Evolutionary conservation across 2,113 vertebrate species (phyloP), one percentile per base, ranked within the genome.

Genomic region (Rostratula benghalensis): DNA sequence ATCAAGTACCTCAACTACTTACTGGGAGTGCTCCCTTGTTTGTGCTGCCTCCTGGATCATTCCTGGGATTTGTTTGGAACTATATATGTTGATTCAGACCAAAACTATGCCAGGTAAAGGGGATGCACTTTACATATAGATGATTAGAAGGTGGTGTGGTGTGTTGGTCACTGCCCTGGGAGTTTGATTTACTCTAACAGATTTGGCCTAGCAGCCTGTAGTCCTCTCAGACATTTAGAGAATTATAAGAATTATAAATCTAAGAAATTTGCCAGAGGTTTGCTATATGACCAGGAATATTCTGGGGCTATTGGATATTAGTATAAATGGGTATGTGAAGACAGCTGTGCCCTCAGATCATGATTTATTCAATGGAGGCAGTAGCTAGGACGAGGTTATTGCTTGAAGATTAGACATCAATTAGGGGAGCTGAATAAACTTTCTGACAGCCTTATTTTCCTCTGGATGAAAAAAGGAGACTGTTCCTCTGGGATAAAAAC

Each of bases 401-500:
- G 19, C 54, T 46, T 74, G 76, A 78, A 61, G 60, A 70, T 17
- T n/a, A 43, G 48, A 28, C 5, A 7, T 61, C 59, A 78, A 4
- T 60, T 56, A 86, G 35, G 11, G 69, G 45, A 61, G n/a, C 21
- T 50, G 54, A 92, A 92, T 41, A 94, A 89, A 84, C 31, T 67
- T 91, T 74, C 60, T 84, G 80, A 67, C 80, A 94, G 50, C 30
- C 2, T 67, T 88, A 77, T 88, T 86, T 46, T 88, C 13, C 27
- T 93, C 46, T 61, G 59, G 17, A 70, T 65, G 31, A 45, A 60
- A 45, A 68, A 60, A 50, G 24, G 24, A 83, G 41, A 31, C 31
- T 65, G 54, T 74, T 90, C 41, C 41, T 70, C 50, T 43, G 13
- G 8, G 37, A 57, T 74, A 53, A 86, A 92, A 81, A 28, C 31